These are phyloP conservation scores for Pipistrellus nathusii DNA, from an alignment of 2,797 vertebrate genomes.

Conservation along the genomic window DNA sequence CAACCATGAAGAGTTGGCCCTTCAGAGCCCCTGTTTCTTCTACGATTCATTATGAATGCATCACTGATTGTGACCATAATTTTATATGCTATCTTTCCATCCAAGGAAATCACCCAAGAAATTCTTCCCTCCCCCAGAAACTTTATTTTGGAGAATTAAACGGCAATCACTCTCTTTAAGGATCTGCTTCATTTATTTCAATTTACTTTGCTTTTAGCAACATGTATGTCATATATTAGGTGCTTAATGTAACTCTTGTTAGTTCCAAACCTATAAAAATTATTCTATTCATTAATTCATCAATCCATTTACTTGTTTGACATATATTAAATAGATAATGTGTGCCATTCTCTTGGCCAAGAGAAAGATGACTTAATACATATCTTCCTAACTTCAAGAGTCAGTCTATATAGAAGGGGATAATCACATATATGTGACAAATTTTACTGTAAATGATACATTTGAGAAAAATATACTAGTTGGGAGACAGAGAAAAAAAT, in stretches of 20 bases:
- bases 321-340: background rate
- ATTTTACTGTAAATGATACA: background rate
- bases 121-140: rapidly evolving
- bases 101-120: background rate
- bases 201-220: background rate
- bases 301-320: background rate
- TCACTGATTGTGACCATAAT: background rate
- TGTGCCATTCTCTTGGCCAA: background rate
- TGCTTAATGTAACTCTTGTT: background rate
- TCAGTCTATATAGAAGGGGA: background rate
- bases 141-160: background rate
- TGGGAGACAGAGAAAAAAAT: background rate
- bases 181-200: background rate
- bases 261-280: background rate
- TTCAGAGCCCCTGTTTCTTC: background rate
- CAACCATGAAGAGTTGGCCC: background rate
- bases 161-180: background rate
- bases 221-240: background rate
- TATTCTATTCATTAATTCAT: background rate
- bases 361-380: conserved; percentile 38
- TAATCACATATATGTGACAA: background rate
- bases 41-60: background rate
- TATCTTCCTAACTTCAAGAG: background rate
- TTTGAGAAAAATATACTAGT: background rate
- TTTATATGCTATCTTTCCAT: background rate